Percentiles rank a stretch among this genome's conserved stretches.
These are phyloP conservation scores for Hirtodrosophila histrioides DNA, from an alignment of 2,888 invertebrate species.

Conservation along the genomic window DNA sequence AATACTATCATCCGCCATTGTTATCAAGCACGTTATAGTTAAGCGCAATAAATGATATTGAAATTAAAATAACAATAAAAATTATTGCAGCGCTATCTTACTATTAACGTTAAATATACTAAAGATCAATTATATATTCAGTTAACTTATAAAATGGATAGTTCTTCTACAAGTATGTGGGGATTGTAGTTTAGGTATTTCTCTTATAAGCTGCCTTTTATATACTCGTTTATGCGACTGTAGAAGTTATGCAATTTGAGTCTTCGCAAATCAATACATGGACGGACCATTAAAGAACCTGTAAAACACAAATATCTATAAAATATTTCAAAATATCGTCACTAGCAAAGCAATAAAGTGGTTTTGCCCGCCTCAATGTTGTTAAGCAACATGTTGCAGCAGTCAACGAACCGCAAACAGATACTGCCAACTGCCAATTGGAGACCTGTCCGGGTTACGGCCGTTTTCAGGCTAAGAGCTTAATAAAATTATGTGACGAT, in stretches of 20 bases:
- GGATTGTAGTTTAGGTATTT: too few relatives aligned
- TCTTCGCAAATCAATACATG: not conserved
- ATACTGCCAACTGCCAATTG: conserved; percentile 23
- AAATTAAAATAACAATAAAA: too few relatives aligned
- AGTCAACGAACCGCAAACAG: conserved; percentile 44
- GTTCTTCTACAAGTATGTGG: too few relatives aligned
- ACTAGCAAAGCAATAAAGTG: conserved; percentile 27
- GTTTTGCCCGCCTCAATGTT: conserved; percentile 17
- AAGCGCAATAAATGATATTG: too few relatives aligned
- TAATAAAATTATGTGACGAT: conserved; percentile 80
- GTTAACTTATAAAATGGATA: too few relatives aligned
- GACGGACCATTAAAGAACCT: conserved; percentile 9
- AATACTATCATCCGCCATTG: too few relatives aligned
- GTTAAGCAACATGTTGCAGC: conserved; percentile 42
- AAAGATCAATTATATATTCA: too few relatives aligned
- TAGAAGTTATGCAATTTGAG: not conserved
- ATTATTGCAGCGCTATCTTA: too few relatives aligned
- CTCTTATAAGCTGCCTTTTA: too few relatives aligned
- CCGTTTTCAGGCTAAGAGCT: conserved; percentile 61
- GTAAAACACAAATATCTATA: conserved; percentile 1
- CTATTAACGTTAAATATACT: too few relatives aligned
- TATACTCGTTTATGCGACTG: too few relatives aligned
- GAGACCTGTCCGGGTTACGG: conserved; percentile 35
- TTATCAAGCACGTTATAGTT: too few relatives aligned
- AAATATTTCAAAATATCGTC: conserved; percentile 11